Base-by-base conservation (phyloP, 2,113 vertebrate species). In the Glareola pratincola region DNA sequence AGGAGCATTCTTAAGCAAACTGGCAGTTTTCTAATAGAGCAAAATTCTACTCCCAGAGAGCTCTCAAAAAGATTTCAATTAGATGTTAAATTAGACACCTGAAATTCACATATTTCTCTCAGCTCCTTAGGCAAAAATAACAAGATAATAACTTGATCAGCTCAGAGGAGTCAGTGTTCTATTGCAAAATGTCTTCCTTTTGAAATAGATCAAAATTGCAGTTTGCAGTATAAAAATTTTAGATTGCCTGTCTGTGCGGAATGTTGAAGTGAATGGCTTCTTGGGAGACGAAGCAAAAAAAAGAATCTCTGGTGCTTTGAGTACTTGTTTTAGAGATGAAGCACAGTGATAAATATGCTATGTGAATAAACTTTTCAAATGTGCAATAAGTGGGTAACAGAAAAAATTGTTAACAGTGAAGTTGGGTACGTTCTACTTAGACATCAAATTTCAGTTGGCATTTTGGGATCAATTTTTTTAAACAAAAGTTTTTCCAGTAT, bases 41-140 rank as follows among this genome's bases (percentile, higher is more conserved):
- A 96, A 51, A 82, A 95, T 96, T 96, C 83, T 97, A 57, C 96
- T 98, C 96, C 97, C 93, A 87, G 67, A 97, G 96, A 97, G 85
- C 41, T 79, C 86, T 93, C 92, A 85, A 92, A 96, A 97, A 96
- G 30, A 85, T 98, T 98, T 98, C 96, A 98, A 94, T 98, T 98
- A 98, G 94, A 96, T 97, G 96, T 97, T 98, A 98, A 98, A 98
- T 98, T 96, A 98, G 96, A 96, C 85, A 97, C 96, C 96, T 98
- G 98, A 97, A 98, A 96, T 94, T 92, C 95, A 94, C 68, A 67
- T 96, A 94, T 97, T 98, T 98, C 97, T 97, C 91, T 97, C 56
- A 91, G 53, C 75, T 98, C 96, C 97, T 98, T 98, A 96, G 97
- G 97, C 98, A 96, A 98, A 97, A 98, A 96, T 97, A 98, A 93